Evolutionary conservation across 2,797 vertebrate species (phyloP), one percentile per base, ranked within the genome.

Genomic region (Fistularia commersonii): DNA sequence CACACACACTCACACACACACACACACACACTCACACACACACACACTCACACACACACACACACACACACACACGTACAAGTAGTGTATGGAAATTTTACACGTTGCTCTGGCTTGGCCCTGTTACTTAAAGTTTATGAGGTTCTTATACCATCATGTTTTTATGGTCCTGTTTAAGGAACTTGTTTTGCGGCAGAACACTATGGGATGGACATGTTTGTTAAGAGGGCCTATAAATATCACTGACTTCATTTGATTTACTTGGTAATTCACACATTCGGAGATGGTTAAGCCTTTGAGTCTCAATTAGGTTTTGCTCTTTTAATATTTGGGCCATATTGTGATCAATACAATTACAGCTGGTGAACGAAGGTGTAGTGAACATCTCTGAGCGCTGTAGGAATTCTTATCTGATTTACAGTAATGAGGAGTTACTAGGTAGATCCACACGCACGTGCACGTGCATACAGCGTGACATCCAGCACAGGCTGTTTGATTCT

Each of bases 321-420:
- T 23, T 72, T 70, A 65, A 67, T 82, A 84, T 83, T 77, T 82
- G 74, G 56, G 79, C 61, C 54, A 52, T 77, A 74, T 78, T 81
- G 74, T 45, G 50, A 85, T 86, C 85, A 80, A 85, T 83, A 75
- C 72, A 72, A 65, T 81, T 72, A 77, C 61, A 70, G 62, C 63
- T 48, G 59, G 41, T 45, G 49, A 36, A 55, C 63, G 74, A 66
- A 66, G 61, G 82, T 59, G 69, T 51, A 57, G 63, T 14, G 66
- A 74, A 65, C 72, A 52, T 70, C 79, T 75, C 32, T 54, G 65
- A 50, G 81, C 42, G 8, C 64, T 66, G 70, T 72, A 68, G 74
- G 72, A 60, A 72, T 85, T 83, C 76, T 79, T 81, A 77, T 80
- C 77, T 74, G 81, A 83, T 82, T 81, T 77, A 66, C 54, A 6